phyloP scores from a whole-genome alignment of 2,797 vertebrate species.

The Clarias platycephalus region DNA sequence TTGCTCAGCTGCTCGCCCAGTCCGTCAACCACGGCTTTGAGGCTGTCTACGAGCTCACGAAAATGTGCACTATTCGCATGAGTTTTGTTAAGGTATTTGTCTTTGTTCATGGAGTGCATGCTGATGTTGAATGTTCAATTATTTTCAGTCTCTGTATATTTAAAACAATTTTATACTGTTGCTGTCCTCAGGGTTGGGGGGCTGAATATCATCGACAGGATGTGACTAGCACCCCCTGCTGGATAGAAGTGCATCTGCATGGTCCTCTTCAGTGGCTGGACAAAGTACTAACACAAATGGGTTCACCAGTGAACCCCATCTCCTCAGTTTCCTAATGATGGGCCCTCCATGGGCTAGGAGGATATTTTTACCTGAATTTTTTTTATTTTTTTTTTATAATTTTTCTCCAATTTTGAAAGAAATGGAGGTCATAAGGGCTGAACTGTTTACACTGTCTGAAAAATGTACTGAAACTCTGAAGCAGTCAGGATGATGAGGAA shows the following conservation, averaged over 20 bases:
- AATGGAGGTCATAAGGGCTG: slow-evolving; percentile 71
- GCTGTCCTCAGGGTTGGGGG: slow-evolving; percentile 79
- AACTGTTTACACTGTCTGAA: slow-evolving; percentile 80
- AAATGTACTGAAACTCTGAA: slow-evolving; percentile 65
- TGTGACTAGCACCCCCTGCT: slow-evolving; percentile 87
- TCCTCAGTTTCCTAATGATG: slow-evolving; percentile 94
- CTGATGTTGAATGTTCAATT: background rate
- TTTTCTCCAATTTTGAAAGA: slow-evolving; percentile 60
- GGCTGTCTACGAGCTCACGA: slow-evolving; percentile 89
- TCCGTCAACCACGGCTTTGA: slow-evolving; percentile 91
- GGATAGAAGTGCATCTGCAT: slow-evolving; percentile 90
- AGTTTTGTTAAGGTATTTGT: slow-evolving; percentile 86
- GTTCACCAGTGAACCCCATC: slow-evolving; percentile 92
- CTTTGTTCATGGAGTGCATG: background rate
- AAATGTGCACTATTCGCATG: slow-evolving; percentile 93
- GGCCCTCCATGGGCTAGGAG: slow-evolving; percentile 52
- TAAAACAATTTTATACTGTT: background rate
- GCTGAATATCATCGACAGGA: slow-evolving; percentile 88
- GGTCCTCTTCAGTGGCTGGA: slow-evolving; percentile 89
- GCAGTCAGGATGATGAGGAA: slow-evolving; percentile 55
- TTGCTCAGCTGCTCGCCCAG: slow-evolving; percentile 87
- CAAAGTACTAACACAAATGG: slow-evolving; percentile 93
- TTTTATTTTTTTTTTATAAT: slow-evolving; percentile 13
- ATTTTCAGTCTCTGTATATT: background rate
- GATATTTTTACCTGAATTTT: slow-evolving; percentile 49